Base-by-base conservation (phyloP, 2,888 invertebrate genomes). In the Caenorhabditis sp. region DNA sequence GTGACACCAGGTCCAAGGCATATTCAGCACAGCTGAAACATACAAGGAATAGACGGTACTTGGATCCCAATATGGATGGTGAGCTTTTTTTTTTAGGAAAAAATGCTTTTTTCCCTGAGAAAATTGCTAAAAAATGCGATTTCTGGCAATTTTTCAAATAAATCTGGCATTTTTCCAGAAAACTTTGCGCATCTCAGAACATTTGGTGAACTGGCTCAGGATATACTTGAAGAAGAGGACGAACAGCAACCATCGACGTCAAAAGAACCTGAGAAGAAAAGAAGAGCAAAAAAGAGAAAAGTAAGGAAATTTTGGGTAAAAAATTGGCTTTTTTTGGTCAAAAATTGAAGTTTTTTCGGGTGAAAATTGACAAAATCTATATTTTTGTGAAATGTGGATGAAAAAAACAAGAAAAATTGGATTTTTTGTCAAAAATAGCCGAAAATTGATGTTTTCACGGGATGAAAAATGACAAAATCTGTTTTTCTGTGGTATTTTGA, bases 61-160 rank as follows among this genome's bases (percentile, higher is more conserved):
- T 70, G n/a, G 79, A 79, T 63, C 79, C 79, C 6, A 70, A 71
- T 21, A 67, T 69, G 69, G 64, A 66, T 37, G 76, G 78, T 76
- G 21, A 24, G 43, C 23, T 55, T 51, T 26, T 49, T 31, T 43
- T 43, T 43, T 10, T 43, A 6, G 6, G 43, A 43, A 43, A 36
- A 43, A 17, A 10, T 43, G 17, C 5, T 17, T 17, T 43, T 43
- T 14, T 43, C 2, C 12, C 5, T 6, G 43, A 43, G 17, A 43
- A 43, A 31, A 31, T 10, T 31, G 31, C 43, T 43, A 17, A 43
- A 43, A 43, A 43, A 43, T 14, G 43, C 5, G 3, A 12, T n/a
- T n/a, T n/a, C n/a, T n/a, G n/a, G n/a, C n/a, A n/a, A n/a, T n/a
- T 43, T 43, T 43, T 43, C 14, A 43, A 2, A 43, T 12, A 43